Conservation (phyloP, 1,140 invertebrate genomes). For the Spodoptera frugiperda region DNA sequence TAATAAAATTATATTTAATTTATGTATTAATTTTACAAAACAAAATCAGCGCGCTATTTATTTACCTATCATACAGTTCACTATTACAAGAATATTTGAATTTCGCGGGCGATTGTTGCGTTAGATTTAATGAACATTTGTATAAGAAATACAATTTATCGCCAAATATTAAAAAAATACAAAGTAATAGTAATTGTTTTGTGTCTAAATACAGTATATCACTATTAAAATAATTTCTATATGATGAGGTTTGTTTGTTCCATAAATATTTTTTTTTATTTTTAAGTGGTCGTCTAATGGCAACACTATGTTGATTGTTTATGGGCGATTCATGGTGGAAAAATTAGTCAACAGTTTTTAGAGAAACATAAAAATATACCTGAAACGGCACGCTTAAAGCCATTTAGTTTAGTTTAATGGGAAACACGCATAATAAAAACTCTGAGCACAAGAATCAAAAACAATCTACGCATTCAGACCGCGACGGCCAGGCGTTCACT, state of each 20-base stretch:
- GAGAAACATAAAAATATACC: constrained; percentile 53
- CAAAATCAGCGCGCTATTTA: too few species aligned
- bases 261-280: constrained; percentile 1
- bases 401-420: constrained; percentile 75
- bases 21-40: too few species aligned
- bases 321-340: constrained; percentile 66
- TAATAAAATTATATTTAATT: too few species aligned
- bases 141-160: too few species aligned
- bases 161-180: too few species aligned
- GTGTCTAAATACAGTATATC: too few species aligned
- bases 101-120: too few species aligned
- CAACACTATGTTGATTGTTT: constrained; percentile 50
- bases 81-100: too few species aligned
- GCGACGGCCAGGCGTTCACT: constrained; percentile 74
- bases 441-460: constrained; percentile 67
- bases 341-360: constrained; percentile 55
- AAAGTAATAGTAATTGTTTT: not conserved
- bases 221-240: too few species aligned
- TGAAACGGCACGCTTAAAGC: constrained; percentile 47
- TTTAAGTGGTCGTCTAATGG: not conserved
- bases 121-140: too few species aligned
- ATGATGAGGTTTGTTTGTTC: not conserved
- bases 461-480: constrained; percentile 64
- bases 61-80: too few species aligned
- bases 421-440: constrained; percentile 79